These are phyloP conservation scores for Eugnorisma glareosa DNA, from an alignment of 2,888 invertebrate species.

Conservation along the genomic window DNA sequence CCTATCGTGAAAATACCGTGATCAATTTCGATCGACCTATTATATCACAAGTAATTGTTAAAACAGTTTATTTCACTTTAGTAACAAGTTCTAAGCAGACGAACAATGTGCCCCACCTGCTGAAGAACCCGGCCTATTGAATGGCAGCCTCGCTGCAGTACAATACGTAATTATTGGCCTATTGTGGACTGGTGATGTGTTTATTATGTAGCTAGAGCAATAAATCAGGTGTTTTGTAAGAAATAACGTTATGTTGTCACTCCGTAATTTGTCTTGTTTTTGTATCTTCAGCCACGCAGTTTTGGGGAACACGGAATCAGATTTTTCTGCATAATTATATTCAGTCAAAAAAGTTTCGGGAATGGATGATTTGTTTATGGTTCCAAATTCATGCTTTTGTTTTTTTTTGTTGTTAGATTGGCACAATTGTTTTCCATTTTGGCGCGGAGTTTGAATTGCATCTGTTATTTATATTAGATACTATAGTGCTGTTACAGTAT, in stretches of 20 bases:
- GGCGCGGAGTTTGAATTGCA: too few species aligned
- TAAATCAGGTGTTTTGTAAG: conserved; percentile 47
- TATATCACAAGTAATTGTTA: conserved; percentile 22
- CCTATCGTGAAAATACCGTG: neutral
- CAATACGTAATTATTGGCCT: conserved; percentile 60
- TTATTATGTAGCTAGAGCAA: conserved; percentile 48
- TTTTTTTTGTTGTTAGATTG: too few species aligned
- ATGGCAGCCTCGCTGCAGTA: conserved; percentile 31
- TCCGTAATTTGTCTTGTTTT: neutral
- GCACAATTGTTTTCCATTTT: too few species aligned
- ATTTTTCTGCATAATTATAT: neutral
- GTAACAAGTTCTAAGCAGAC: conserved; percentile 7
- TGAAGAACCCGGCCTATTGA: conserved; percentile 24
- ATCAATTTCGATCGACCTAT: conserved; percentile 8
- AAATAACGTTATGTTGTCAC: neutral
- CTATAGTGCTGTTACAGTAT: too few species aligned
- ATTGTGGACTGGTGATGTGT: conserved; percentile 58
- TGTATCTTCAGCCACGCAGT: neutral
- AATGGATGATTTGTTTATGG: too few species aligned
- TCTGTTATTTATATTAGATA: too few species aligned
- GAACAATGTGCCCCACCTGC: conserved; percentile 46
- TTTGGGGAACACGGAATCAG: neutral
- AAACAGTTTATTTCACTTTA: neutral
- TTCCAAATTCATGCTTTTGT: too few species aligned
- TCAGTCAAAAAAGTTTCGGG: too few species aligned